A percentile compares a stretch with the other conserved stretches of the same genome.
These are phyloP conservation scores for Dendrolimus kikuchii DNA, from an alignment of 1,140 invertebrate species.

Conservation along the genomic window DNA sequence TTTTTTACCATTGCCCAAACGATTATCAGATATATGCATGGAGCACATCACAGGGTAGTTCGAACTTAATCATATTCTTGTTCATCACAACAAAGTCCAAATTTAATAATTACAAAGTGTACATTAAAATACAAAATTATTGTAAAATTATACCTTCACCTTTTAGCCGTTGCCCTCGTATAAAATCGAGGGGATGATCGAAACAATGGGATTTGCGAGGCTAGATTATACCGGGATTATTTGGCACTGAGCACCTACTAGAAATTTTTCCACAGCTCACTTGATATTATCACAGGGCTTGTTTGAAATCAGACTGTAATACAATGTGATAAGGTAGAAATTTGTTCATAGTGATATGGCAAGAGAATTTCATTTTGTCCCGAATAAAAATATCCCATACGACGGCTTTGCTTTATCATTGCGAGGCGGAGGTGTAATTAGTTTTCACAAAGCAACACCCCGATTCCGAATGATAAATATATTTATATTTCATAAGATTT, in stretches of 20 bases:
- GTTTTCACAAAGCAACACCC: slow-evolving; percentile 57
- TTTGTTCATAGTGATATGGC: slow-evolving; percentile 7
- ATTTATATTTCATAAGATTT: neutral
- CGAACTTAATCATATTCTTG: too few relatives aligned
- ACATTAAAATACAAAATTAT: too few relatives aligned
- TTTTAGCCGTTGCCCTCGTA: slow-evolving; percentile 14
- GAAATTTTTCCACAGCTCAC: slow-evolving; percentile 35
- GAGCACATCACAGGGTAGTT: too few relatives aligned
- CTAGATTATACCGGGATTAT: slow-evolving; percentile 71
- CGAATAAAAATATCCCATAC: slow-evolving; percentile 69
- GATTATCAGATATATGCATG: too few relatives aligned
- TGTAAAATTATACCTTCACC: too few relatives aligned
- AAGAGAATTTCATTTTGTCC: slow-evolving; percentile 61
- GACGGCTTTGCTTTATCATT: slow-evolving; percentile 70
- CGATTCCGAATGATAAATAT: slow-evolving; percentile 27
- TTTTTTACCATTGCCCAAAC: too few relatives aligned
- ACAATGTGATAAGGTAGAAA: slow-evolving; percentile 15
- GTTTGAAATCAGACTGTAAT: neutral
- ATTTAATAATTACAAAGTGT: too few relatives aligned
- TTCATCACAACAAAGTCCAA: too few relatives aligned
- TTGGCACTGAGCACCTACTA: slow-evolving; percentile 46
- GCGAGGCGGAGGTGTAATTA: slow-evolving; percentile 63
- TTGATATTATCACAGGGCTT: neutral
- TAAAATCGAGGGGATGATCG: slow-evolving; percentile 52
- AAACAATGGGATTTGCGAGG: slow-evolving; percentile 69